Base-by-base conservation (phyloP, 2,113 vertebrate genomes). In the Cheilinus undulatus region DNA sequence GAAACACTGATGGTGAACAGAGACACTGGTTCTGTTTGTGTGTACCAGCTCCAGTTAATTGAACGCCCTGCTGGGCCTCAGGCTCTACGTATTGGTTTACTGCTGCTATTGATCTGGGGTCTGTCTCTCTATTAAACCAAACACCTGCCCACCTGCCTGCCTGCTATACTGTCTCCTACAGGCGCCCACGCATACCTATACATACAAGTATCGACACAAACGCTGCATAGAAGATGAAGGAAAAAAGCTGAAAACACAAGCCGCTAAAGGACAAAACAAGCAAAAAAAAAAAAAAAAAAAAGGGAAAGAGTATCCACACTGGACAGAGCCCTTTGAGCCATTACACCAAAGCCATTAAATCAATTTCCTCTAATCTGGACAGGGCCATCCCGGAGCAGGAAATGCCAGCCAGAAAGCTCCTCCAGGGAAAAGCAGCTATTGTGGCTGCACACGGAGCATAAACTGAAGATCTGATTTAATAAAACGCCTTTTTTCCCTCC, bases 301-400 rank as follows among this genome's bases (percentile, higher is more conserved):
- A 42, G 20, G 36, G 26, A 58, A n/a, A 36, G 49, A 69, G 58
- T 26, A 52, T 53, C 46, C 52, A 36, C 22, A 63, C 43, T 52
- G 64, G 67, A 71, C 66, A 70, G 17, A 9, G 71, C 68, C 74
- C 66, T 82, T 43, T 56, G 66, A 84, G 89, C 64, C 84, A 88
- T 80, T 87, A 86, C 86, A 89, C 62, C 79, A 70, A 70, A 86
- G 80, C 72, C 68, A 85, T 87, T 90, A 90, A 92, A 89, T 90
- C 80, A 88, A 89, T 90, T 92, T 80, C 73, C 83, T 74, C 74
- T 90, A 87, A 93, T 90, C 82, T 82, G 73, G 68, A 80, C 74
- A 56, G 76, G 84, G 83, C 76, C 76, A 50, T 80, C 73, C 76
- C 81, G 62, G 75, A 82, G 83, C 87, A 90, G 91, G 89, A 91